Conservation (phyloP, 2,797 vertebrate genomes). For the Picus viridis region DNA sequence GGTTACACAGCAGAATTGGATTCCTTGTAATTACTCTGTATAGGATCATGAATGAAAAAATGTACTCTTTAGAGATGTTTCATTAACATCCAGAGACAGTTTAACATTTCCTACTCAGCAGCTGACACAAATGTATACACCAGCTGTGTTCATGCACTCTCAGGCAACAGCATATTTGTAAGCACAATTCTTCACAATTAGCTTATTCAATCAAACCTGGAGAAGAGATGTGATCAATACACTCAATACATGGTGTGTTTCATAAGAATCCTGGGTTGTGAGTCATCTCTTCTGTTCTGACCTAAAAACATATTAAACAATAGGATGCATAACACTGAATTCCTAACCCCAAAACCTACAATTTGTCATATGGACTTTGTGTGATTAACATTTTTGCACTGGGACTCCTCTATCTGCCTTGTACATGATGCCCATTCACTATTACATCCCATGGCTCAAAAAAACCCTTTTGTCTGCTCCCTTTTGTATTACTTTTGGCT, state of each 20-base stretch:
- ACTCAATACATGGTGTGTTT: background rate
- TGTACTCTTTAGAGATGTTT: background rate
- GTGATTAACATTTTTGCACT: background rate
- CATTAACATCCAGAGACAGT: slow-evolving; percentile 16
- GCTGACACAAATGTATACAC: background rate
- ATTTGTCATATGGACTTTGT: background rate
- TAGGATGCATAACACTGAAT: background rate
- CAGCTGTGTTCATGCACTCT: rapidly evolving
- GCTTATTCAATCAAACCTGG: slow-evolving; percentile 15
- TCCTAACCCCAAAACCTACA: background rate
- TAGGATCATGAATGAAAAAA: slow-evolving; percentile 46
- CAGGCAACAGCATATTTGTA: background rate
- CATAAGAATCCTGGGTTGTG: background rate
- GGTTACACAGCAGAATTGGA: slow-evolving; percentile 46
- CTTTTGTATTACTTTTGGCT: slow-evolving; percentile 68
- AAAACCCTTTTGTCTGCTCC: slow-evolving; percentile 51
- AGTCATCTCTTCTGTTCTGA: slow-evolving; percentile 21
- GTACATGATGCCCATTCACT: slow-evolving; percentile 21
- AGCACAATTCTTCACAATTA: background rate
- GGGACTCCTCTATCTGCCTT: background rate
- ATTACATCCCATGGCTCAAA: slow-evolving; percentile 41
- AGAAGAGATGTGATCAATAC: background rate
- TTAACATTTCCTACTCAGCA: slow-evolving; percentile 5
- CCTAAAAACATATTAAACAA: slow-evolving; percentile 24
- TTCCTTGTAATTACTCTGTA: slow-evolving; percentile 48